Conservation (phyloP, 1,140 invertebrate species). For the Drosophila sp. region DNA sequence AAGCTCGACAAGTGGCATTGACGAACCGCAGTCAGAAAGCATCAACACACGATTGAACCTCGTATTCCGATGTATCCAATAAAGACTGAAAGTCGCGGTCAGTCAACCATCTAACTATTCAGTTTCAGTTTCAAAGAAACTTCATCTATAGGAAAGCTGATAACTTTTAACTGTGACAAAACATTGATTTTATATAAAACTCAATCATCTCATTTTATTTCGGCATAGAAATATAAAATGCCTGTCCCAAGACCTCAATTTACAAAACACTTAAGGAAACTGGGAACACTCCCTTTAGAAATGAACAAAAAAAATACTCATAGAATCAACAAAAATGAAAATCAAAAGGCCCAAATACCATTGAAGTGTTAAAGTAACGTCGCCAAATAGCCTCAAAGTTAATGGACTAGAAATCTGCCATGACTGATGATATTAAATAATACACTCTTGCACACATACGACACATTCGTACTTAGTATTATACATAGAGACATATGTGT, state of each 20-base stretch:
- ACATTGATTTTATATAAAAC: conserved; percentile 13
- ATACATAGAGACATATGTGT: neutral
- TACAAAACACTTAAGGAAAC: conserved; percentile 29
- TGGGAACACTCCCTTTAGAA: neutral
- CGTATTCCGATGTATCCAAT: conserved; percentile 14
- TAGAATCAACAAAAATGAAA: conserved; percentile 38
- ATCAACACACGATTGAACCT: conserved; percentile 10
- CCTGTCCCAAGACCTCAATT: conserved; percentile 5
- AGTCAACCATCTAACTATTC: neutral
- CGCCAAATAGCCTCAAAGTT: conserved; percentile 74
- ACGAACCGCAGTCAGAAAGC: conserved; percentile 1
- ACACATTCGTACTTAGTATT: no score
- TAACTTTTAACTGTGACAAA: neutral
- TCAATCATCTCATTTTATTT: neutral
- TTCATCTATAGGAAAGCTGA: neutral
- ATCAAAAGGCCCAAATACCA: conserved; percentile 45
- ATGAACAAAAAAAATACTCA: conserved; percentile 27
- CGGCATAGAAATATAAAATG: conserved; percentile 13
- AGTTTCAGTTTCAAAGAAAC: neutral
- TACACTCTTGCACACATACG: conserved; percentile 10
- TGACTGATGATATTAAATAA: conserved; percentile 74
- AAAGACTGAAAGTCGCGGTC: conserved; percentile 1
- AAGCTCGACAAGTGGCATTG: conserved; percentile 25
- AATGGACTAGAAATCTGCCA: conserved; percentile 78
- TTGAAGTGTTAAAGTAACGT: conserved; percentile 72